Base-by-base conservation (phyloP, 2,113 vertebrate species). In the Phoenicopterus ruber region DNA sequence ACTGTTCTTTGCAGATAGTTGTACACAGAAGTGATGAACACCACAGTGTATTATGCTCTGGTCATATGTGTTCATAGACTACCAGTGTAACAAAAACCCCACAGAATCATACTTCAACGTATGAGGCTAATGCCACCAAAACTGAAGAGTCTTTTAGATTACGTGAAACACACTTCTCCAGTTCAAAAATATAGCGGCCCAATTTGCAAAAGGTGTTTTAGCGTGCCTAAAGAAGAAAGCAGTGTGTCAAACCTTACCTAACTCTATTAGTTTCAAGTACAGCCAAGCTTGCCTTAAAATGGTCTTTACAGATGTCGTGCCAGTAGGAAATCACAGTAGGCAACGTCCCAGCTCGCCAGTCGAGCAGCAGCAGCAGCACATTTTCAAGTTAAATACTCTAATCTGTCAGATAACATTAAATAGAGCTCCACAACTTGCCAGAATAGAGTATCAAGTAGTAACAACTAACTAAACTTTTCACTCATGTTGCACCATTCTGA, bases 311-410 rank as follows among this genome's bases (percentile, higher is more conserved):
- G 81, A 91, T 40, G 69, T 70, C 49, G 82, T 85, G 73, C 58
- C 87, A 93, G 85, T 91, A 85, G 59, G 54, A 89, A 88, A 95
- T 70, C 83, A 69, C 22, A 93, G 79, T n/a, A 88, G 88, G 93
- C 90, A 94, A 47, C 1, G 38, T 93, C 94, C 82, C 95, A 90
- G 58, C 66, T 87, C 17, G 14, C 67, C 91, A 81, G 84, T 81
- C 12, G 32, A 83, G 82, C 91, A 95, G 87, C 66, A 83, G 82
- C 91, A 95, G 87, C 66, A 96, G 89, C 78, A 86, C 70, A 63
- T 85, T 96, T 93, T 91, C 89, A 88, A 93, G 70, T 91, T 92
- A 90, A 96, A 93, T 81, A 82, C 90, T 63, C 77, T 78, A 74
- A 93, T 70, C 85, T 94, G 91, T 76, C 94, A 93, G 78, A 62